A percentile compares a stretch with the other conserved stretches of the same genome.
Evolutionary conservation across 2,113 vertebrate species (phyloP).

Genomic region (Phalacrocorax carbo): DNA sequence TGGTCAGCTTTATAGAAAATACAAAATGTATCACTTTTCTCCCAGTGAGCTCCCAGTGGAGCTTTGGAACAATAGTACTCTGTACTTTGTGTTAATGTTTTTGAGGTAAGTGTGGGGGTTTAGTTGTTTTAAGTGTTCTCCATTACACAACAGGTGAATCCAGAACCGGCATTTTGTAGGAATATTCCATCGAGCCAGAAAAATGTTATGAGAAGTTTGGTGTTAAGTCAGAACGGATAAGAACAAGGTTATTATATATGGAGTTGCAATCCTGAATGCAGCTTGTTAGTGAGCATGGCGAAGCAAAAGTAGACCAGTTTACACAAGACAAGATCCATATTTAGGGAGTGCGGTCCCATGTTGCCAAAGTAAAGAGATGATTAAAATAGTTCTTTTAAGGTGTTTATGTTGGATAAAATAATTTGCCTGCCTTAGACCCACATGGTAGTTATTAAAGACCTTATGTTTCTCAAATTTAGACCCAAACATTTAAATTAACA

Average conservation of each 20-base stretch:
- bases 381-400: neutral
- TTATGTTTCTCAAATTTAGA: neutral
- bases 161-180: neutral
- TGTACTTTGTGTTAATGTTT: neutral
- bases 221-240: neutral
- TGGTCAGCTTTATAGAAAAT: neutral
- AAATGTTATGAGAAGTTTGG: neutral
- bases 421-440: neutral
- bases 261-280: neutral
- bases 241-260: neutral
- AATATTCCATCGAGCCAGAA: neutral
- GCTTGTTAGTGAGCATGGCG: neutral
- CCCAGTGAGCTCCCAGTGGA: neutral
- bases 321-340: neutral
- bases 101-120: neutral
- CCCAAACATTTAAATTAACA: neutral
- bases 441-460: neutral
- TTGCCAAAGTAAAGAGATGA: conserved; percentile 44
- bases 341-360: neutral
- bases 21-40: neutral
- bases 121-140: neutral
- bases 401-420: conserved; percentile 18
- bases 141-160: neutral
- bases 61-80: conserved; percentile 2
- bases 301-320: neutral